Percentiles rank a stretch among this genome's conserved stretches.
Conservation (phyloP, 2,797 vertebrate genomes). For the Eulemur rubriventer region DNA sequence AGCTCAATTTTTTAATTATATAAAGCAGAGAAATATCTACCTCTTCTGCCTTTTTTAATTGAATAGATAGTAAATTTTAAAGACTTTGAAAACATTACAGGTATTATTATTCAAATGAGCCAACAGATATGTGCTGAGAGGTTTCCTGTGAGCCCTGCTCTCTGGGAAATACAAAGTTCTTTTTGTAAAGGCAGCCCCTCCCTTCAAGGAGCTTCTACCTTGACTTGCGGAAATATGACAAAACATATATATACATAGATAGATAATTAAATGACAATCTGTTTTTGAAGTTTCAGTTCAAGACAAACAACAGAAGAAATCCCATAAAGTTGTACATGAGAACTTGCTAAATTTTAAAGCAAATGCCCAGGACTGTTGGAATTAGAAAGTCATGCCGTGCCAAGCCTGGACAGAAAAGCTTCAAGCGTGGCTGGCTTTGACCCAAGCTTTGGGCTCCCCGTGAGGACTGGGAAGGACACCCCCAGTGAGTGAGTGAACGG, state of each 20-base stretch:
- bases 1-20: conserved; percentile 21
- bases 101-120: not conserved
- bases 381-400: not conserved
- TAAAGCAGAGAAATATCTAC: conserved; percentile 12
- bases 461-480: not conserved
- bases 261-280: not conserved
- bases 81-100: not conserved
- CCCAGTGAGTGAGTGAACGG: not conserved
- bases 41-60: not conserved
- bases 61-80: not conserved
- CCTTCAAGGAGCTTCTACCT: not conserved
- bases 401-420: not conserved
- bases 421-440: not conserved
- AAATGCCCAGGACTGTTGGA: not conserved
- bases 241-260: not conserved
- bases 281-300: not conserved
- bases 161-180: not conserved
- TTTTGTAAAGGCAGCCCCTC: not conserved
- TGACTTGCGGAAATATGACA: not conserved
- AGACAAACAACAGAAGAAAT: not conserved
- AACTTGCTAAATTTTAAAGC: conserved; percentile 12
- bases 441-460: not conserved
- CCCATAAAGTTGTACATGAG: not conserved
- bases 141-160: not conserved
- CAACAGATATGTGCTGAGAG: not conserved